A percentile compares a stretch with the other conserved stretches of the same genome.
Evolutionary conservation across 2,797 vertebrate genomes (phyloP).

Genomic region (Mormyrus hasselquistii): DNA sequence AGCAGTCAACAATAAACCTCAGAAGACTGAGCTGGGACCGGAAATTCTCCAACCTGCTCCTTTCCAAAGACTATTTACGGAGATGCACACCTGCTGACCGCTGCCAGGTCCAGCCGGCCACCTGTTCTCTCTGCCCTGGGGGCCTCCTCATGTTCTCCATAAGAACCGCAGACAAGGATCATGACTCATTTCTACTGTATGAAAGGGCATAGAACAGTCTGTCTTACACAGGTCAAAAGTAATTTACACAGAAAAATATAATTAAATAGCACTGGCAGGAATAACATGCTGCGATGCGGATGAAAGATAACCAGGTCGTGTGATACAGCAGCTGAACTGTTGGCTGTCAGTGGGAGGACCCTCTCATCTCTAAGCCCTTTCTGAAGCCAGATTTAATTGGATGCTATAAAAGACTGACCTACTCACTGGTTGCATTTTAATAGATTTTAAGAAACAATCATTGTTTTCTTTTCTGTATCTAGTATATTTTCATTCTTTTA

Average conservation of each 20-base stretch:
- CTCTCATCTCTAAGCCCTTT: neutral
- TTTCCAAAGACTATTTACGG: neutral
- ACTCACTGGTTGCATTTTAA: slow-evolving; percentile 7
- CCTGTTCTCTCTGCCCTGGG: neutral
- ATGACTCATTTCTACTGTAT: neutral
- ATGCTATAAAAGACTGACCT: neutral
- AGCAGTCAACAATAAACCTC: neutral
- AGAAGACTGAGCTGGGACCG: neutral
- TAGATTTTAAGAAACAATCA: neutral
- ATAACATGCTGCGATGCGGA: neutral
- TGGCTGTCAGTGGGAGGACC: neutral
- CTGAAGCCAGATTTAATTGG: neutral
- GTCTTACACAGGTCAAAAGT: neutral
- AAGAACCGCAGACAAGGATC: neutral
- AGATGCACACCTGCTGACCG: neutral
- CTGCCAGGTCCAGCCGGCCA: neutral
- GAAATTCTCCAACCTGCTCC: neutral
- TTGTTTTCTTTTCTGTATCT: neutral
- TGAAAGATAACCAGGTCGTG: neutral
- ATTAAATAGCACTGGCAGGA: neutral
- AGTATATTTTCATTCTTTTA: neutral
- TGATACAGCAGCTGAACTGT: neutral
- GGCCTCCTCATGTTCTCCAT: neutral
- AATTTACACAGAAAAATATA: slow-evolving; percentile 1
- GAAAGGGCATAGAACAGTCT: neutral